Evolutionary conservation across 2,797 vertebrate genomes (phyloP).

Genomic region (Argentina silus): DNA sequence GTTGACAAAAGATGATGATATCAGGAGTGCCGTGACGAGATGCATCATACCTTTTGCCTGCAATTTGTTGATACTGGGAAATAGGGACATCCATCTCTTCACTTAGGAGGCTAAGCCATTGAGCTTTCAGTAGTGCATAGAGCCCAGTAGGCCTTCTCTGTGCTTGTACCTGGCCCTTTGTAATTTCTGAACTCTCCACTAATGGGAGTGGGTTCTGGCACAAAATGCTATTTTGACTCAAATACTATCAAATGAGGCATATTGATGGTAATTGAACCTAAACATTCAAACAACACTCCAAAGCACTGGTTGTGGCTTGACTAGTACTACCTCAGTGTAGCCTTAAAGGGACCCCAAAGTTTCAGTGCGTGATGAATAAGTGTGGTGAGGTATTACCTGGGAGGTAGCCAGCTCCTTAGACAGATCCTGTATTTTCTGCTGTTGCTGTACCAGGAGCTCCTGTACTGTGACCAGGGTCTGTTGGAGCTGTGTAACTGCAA

Average conservation of each 20-base stretch:
- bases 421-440: conserved; percentile 94
- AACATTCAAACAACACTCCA: too few relatives aligned
- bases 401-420: conserved; percentile 88
- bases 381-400: conserved; percentile 79
- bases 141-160: background rate
- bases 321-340: too few relatives aligned
- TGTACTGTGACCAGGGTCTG: conserved; percentile 90
- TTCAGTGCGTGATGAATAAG: background rate
- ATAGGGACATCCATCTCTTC: conserved; percentile 67
- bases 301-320: too few relatives aligned
- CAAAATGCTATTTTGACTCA: background rate
- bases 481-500: conserved; percentile 91
- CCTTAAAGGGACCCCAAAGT: too few relatives aligned
- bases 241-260: too few relatives aligned
- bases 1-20: conserved; percentile 71
- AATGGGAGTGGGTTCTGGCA: background rate
- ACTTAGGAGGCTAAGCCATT: conserved; percentile 53
- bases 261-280: too few relatives aligned
- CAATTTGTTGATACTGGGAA: conserved; percentile 67
- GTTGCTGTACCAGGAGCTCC: conserved; percentile 92
- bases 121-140: background rate
- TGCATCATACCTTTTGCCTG: conserved; percentile 57
- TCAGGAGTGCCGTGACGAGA: conserved; percentile 1
- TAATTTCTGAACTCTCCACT: background rate
- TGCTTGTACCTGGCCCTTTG: background rate